Conservation (phyloP, 2,797 vertebrate species). For the Sylvia borin region DNA sequence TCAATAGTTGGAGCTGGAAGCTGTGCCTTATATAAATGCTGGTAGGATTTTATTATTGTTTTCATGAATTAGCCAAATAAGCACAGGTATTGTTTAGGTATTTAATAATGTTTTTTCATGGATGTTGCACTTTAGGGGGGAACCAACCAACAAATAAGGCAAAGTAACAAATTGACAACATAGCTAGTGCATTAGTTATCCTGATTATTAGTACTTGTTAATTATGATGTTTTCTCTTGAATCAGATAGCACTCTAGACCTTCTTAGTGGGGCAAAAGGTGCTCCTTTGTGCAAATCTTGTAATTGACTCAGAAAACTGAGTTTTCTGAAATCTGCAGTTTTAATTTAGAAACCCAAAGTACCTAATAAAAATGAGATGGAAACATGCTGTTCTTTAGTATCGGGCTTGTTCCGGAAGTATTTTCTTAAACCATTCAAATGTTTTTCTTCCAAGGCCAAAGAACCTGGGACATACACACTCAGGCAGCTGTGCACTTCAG, state of each 20-base stretch:
- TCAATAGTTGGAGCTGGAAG: background rate
- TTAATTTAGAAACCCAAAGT: background rate
- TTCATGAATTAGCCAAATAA: background rate
- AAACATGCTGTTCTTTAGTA: background rate
- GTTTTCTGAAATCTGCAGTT: background rate
- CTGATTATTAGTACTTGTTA: background rate
- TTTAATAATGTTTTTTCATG: background rate
- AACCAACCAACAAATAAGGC: background rate
- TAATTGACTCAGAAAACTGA: background rate
- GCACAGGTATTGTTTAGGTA: background rate
- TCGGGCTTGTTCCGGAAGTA: background rate
- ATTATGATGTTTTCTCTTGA: background rate
- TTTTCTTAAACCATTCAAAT: background rate
- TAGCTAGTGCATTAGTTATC: background rate
- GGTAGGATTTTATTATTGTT: background rate
- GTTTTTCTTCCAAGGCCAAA: conserved; percentile 79
- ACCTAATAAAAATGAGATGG: background rate
- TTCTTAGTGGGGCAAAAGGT: background rate
- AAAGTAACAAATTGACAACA: background rate
- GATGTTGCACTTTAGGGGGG: background rate
- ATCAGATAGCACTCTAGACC: background rate
- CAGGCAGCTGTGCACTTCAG: conserved; percentile 87
- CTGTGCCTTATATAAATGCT: background rate
- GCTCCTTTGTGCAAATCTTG: background rate
- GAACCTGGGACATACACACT: conserved; percentile 91